Conservation (phyloP, 2,113 vertebrate species). For the Megaptera novaeangliae region DNA sequence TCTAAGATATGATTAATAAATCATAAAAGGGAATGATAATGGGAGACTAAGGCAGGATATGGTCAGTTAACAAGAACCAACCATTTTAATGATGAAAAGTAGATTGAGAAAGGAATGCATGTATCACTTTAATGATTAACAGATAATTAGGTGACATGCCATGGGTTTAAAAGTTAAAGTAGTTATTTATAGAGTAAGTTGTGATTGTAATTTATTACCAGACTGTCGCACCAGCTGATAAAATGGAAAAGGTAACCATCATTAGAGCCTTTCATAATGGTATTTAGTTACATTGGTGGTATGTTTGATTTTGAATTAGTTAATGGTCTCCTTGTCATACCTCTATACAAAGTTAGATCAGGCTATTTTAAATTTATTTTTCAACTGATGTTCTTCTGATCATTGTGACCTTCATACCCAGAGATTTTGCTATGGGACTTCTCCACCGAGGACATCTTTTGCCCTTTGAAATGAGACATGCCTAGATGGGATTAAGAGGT, state of each 20-base stretch:
- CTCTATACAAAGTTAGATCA: neutral
- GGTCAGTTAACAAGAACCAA: constrained; percentile 51
- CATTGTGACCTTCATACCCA: neutral
- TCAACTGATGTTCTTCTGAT: neutral
- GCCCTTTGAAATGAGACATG: neutral
- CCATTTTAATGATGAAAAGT: constrained; percentile 50
- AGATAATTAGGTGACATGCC: constrained; percentile 56
- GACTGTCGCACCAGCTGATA: constrained; percentile 39
- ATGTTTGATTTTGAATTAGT: constrained; percentile 39
- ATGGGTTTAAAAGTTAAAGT: constrained; percentile 49
- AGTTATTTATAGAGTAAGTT: constrained; percentile 46
- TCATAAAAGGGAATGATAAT: constrained; percentile 58
- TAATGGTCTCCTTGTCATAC: neutral
- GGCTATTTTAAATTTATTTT: constrained; percentile 17
- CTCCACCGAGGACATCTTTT: neutral
- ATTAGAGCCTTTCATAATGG: neutral
- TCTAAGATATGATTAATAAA: constrained; percentile 65
- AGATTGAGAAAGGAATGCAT: constrained; percentile 40
- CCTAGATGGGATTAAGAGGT: neutral
- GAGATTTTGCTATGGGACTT: neutral
- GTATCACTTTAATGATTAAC: constrained; percentile 56
- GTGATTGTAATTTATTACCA: constrained; percentile 56
- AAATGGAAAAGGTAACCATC: constrained; percentile 41
- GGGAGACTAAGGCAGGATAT: neutral
- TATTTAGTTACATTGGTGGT: neutral